These are phyloP conservation scores for Lapara coniferarum DNA, from an alignment of 2,888 invertebrate species.

Conservation along the genomic window DNA sequence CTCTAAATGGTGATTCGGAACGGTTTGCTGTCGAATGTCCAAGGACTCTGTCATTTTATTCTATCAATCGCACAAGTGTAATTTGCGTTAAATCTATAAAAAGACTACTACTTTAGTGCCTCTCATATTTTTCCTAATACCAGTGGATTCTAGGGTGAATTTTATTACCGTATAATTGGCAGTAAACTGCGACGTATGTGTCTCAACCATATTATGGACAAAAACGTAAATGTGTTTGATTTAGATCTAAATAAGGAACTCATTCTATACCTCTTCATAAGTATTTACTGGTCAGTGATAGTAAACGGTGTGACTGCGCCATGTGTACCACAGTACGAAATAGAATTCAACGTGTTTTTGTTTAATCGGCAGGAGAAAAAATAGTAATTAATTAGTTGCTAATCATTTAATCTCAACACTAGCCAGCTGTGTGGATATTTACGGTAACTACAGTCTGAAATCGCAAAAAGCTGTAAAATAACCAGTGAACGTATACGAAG, in stretches of 20 bases:
- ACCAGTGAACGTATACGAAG: slow-evolving; percentile 64
- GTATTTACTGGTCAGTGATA: background rate
- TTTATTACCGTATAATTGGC: slow-evolving; percentile 21
- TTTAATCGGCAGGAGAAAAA: background rate
- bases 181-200: slow-evolving; percentile 9
- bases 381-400: background rate
- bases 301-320: background rate
- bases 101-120: slow-evolving; percentile 3
- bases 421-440: background rate
- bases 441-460: slow-evolving; percentile 29
- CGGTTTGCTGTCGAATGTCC: slow-evolving; percentile 49
- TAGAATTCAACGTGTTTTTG: background rate
- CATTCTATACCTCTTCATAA: background rate
- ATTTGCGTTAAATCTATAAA: slow-evolving; percentile 36
- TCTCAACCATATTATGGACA: background rate
- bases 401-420: slow-evolving; percentile 18
- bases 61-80: slow-evolving; percentile 39
- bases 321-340: background rate
- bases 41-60: slow-evolving; percentile 45
- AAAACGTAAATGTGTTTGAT: background rate
- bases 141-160: slow-evolving; percentile 18
- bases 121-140: slow-evolving; percentile 14
- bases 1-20: slow-evolving; percentile 41
- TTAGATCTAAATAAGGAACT: background rate
- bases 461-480: slow-evolving; percentile 47